Base-by-base conservation (phyloP, 1,140 invertebrate genomes). In the Drosophila willistoni region DNA sequence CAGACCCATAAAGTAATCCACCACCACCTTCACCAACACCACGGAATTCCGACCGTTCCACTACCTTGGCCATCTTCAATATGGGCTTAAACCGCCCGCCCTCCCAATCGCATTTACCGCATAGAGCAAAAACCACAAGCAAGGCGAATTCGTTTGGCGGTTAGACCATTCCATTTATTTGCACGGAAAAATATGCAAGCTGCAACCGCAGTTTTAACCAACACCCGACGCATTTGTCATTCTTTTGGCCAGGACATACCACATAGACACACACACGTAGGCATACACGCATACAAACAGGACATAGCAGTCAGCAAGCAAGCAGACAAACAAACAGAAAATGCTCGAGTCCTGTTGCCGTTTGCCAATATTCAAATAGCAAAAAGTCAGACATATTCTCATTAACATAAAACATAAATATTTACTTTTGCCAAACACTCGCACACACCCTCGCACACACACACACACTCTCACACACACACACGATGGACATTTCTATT, bases 321-420 rank as follows among this genome's bases (percentile, higher is more conserved):
- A 25, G 59, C 56, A 64, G 59, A 51, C 66, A 77, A 68, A 61
- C 67, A 59, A 42, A 64, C 54, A 73, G 44, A 56, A 71, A 66
- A 69, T 57, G 74, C 57, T 66, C 73, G 65, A 77, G 73, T 82
- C 68, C 71, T 73, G 81, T 63, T 55, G 71, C 78, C 81, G 70
- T 81, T 81, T 84, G 80, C 82, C 77, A 83, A 87, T 90, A 90
- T 87, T 87, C 87, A 90, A 90, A 90, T 90, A 75, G 80, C 80
- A 86, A 90, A 86, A 83, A 90, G 83, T 90, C 79, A 90, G 85
- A 90, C 87, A 87, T 77, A 84, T 87, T 90, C 87, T 90, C 87
- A 90, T 90, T 90, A 90, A 90, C 87, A 90, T 90, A 90, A 90
- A 90, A 90, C 87, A 90, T 87, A 90, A 90, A 90, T 90, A 86